phyloP scores from a whole-genome alignment of 2,888 invertebrate species.

The Hesperia comma region DNA sequence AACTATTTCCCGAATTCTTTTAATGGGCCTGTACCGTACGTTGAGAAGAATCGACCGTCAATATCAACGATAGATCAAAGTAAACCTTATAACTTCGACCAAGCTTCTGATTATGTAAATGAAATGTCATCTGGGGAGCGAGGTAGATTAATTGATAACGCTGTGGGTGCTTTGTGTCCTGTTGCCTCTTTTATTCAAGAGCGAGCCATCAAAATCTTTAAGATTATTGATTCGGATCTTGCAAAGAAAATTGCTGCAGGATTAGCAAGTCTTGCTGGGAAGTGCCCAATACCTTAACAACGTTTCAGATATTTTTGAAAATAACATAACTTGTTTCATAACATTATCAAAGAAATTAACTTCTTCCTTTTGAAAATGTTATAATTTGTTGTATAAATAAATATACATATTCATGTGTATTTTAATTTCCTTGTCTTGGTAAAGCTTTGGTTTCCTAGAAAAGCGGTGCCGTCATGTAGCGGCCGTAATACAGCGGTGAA shows the following conservation, averaged over 20 bases:
- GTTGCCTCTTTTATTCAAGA: conserved; percentile 88
- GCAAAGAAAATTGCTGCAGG: conserved; percentile 86
- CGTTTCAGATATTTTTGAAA: background rate
- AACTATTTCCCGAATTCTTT: conserved; percentile 98
- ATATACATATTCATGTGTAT: no score
- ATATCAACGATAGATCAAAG: conserved; percentile 84
- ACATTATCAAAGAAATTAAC: no score
- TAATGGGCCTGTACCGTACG: conserved; percentile 88
- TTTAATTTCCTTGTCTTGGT: no score
- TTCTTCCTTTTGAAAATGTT: no score
- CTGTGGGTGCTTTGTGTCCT: conserved; percentile 87
- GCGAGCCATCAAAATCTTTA: conserved; percentile 90
- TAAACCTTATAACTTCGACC: conserved; percentile 93
- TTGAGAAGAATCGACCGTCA: conserved; percentile 78
- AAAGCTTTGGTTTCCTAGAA: no score
- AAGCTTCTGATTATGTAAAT: conserved; percentile 90
- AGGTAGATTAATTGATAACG: conserved; percentile 88
- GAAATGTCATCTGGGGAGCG: conserved; percentile 89
- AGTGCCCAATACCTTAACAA: background rate
- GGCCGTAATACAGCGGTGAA: no score
- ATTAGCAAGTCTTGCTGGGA: conserved; percentile 4
- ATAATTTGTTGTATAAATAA: no score
- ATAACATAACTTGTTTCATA: no score
- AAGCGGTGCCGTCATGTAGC: no score
- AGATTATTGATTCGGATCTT: conserved; percentile 88